Percentiles rank a stretch among this genome's conserved stretches.
phyloP scores from a whole-genome alignment of 2,113 vertebrate genomes.

The Chaenogobius annularis region DNA sequence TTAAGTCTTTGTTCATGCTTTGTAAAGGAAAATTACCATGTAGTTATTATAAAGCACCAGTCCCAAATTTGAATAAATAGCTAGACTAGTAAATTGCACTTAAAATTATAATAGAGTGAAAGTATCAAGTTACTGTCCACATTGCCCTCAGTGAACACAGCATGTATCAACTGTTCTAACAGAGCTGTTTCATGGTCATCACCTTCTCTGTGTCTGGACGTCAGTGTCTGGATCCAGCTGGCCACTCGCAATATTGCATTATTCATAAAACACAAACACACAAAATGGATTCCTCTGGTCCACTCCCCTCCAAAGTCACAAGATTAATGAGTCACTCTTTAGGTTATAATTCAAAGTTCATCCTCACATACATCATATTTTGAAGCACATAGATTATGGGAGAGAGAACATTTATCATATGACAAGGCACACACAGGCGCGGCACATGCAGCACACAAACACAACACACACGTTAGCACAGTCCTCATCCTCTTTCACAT shows the following conservation, averaged over 20 bases:
- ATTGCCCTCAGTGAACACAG: constrained; percentile 49
- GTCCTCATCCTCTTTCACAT: constrained; percentile 62
- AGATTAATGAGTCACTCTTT: constrained; percentile 85
- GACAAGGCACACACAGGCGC: constrained; percentile 74
- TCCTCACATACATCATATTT: constrained; percentile 87
- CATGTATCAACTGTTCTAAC: constrained; percentile 43
- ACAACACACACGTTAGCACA: constrained; percentile 44
- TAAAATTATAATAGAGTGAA: background rate
- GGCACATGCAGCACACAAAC: constrained; percentile 36
- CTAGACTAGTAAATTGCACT: too few relatives aligned
- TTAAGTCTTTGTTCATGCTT: too few relatives aligned
- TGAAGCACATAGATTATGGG: constrained; percentile 87
- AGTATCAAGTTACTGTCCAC: constrained; percentile 43
- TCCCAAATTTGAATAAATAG: too few relatives aligned
- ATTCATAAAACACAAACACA: constrained; percentile 79
- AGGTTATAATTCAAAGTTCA: constrained; percentile 88
- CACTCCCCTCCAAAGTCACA: constrained; percentile 77
- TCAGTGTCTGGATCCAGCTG: constrained; percentile 70
- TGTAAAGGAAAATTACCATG: too few relatives aligned
- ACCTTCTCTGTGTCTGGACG: constrained; percentile 61
- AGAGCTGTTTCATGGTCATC: constrained; percentile 70
- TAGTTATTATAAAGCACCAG: too few relatives aligned
- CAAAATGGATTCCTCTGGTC: constrained; percentile 74
- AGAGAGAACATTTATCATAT: constrained; percentile 84
- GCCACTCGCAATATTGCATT: constrained; percentile 75